Evolutionary conservation across 53 echinoderm and acorn worm species (phyloP).

Genomic region (Echinometra lucunter): DNA sequence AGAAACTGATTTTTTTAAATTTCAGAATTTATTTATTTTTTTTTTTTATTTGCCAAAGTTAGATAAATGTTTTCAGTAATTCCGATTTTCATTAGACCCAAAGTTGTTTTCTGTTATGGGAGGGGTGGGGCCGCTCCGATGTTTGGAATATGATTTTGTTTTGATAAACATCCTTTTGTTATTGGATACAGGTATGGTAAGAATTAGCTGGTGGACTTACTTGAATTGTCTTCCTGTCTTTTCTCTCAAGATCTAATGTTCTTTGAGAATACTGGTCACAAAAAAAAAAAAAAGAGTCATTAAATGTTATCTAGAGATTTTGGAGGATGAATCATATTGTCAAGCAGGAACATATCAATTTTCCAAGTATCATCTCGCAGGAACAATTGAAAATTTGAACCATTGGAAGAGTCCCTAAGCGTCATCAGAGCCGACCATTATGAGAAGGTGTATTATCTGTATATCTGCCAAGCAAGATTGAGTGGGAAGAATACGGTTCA

Average conservation of each 20-base stretch:
- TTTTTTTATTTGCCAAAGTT: background rate
- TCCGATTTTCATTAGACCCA: too few species aligned
- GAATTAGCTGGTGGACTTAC: too few species aligned
- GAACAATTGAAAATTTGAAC: constrained; percentile 30
- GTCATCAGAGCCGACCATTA: background rate
- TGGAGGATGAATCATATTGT: constrained; percentile 48
- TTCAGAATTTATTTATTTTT: too few species aligned
- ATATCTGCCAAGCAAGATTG: background rate
- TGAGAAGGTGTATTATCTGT: background rate
- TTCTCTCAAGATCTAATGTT: background rate
- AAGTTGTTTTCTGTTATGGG: too few species aligned
- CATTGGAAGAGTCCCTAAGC: background rate
- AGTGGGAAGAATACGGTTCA: background rate
- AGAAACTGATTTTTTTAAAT: too few species aligned
- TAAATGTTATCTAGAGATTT: constrained; percentile 21
- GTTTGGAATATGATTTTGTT: too few species aligned
- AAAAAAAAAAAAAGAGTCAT: background rate
- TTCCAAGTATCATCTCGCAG: constrained; percentile 62
- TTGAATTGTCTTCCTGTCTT: background rate
- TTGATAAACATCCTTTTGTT: too few species aligned
- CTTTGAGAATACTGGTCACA: background rate
- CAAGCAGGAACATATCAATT: constrained; percentile 85
- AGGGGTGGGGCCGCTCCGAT: too few species aligned
- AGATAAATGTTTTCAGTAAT: too few species aligned
- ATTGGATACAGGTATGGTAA: too few species aligned